A percentile compares a stretch with the other conserved stretches of the same genome.
phyloP scores from a whole-genome alignment of 2,113 vertebrate species.

The Silurus meridionalis region DNA sequence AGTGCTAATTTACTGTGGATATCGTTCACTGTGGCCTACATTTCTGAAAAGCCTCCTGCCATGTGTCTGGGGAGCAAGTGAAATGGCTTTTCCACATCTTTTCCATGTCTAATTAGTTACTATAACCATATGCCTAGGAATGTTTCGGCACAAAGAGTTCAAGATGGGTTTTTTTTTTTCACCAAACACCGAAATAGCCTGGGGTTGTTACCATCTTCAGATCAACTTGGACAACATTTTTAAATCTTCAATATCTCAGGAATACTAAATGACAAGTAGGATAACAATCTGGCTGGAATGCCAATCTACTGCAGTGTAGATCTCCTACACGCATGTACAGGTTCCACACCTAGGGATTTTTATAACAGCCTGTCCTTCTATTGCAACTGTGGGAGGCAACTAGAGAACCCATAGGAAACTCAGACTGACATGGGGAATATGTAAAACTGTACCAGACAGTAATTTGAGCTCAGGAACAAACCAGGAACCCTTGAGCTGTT shows the following conservation, averaged over 20 bases:
- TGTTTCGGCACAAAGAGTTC: background rate
- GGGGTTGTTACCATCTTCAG: background rate
- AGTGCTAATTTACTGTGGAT: constrained; percentile 35
- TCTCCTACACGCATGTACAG: background rate
- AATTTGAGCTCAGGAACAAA: background rate
- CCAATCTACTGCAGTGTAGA: background rate
- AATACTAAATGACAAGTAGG: background rate
- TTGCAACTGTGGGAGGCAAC: background rate
- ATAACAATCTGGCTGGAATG: background rate
- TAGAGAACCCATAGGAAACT: background rate
- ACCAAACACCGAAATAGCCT: background rate
- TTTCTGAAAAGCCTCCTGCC: constrained; percentile 36
- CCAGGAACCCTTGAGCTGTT: background rate
- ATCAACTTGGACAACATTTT: background rate
- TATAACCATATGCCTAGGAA: constrained; percentile 7
- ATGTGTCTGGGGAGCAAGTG: background rate
- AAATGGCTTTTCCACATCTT: constrained; percentile 45
- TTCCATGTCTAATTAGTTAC: constrained; percentile 34
- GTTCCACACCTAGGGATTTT: background rate
- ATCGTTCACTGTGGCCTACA: constrained; percentile 37
- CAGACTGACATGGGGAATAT: background rate
- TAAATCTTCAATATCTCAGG: background rate
- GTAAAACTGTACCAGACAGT: background rate
- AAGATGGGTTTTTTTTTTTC: constrained; percentile 7
- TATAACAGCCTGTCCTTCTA: background rate